Percentiles rank a stretch among this genome's conserved stretches.
phyloP scores from a whole-genome alignment of 2,888 invertebrate species.

The Sturmia bella region DNA sequence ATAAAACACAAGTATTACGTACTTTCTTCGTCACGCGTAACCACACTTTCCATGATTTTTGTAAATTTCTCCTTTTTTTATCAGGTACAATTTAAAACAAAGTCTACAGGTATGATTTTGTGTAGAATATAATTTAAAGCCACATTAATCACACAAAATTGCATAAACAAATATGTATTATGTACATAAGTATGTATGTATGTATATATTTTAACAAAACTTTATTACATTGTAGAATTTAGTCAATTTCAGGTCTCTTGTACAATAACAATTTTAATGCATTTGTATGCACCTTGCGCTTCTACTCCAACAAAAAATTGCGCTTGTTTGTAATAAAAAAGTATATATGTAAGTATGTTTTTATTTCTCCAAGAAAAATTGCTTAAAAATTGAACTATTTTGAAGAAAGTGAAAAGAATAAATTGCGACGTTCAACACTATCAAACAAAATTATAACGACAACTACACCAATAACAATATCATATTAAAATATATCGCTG shows the following conservation, averaged over 20 bases:
- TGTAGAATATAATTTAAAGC: conserved; percentile 34
- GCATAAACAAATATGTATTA: conserved; percentile 11
- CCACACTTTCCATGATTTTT: conserved; percentile 67
- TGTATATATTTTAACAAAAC: neutral
- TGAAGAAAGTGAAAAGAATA: conserved; percentile 24
- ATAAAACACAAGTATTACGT: conserved; percentile 67
- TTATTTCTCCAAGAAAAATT: conserved; percentile 11
- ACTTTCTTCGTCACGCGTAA: conserved; percentile 75
- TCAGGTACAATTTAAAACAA: conserved; percentile 62
- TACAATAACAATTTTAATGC: neutral
- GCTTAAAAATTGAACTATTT: conserved; percentile 34
- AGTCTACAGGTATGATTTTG: neutral
- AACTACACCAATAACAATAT: conserved; percentile 13
- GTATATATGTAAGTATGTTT: too few relatives aligned
- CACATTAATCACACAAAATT: conserved; percentile 28
- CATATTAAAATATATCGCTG: conserved; percentile 6
- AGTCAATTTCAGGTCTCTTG: conserved; percentile 43
- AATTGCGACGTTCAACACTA: conserved; percentile 42
- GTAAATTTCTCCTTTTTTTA: conserved; percentile 37
- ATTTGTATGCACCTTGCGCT: conserved; percentile 7
- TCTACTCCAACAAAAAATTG: neutral
- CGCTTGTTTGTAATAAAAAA: too few relatives aligned
- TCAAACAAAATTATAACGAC: conserved; percentile 41
- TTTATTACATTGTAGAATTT: conserved; percentile 23
- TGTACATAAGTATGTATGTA: neutral